phyloP scores from a whole-genome alignment of 2,797 vertebrate species.

The Melanotaenia boesemani region DNA sequence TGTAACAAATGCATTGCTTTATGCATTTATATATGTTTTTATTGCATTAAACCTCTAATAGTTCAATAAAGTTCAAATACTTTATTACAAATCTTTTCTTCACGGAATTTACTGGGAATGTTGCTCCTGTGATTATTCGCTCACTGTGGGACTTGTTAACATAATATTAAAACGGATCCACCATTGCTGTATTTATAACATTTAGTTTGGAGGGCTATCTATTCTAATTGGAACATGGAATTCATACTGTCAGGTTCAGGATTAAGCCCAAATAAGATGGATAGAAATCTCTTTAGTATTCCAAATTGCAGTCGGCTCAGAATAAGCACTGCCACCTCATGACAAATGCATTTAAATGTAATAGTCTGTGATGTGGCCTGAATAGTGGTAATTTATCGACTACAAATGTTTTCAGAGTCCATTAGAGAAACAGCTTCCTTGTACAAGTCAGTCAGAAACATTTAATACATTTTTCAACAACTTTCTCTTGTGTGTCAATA shows the following conservation, averaged over 20 bases:
- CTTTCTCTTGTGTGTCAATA: neutral
- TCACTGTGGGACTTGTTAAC: conserved; percentile 29
- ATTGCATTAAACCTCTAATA: no score
- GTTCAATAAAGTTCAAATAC: no score
- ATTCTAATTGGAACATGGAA: conserved; percentile 55
- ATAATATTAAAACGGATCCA: conserved; percentile 47
- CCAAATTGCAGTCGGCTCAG: conserved; percentile 18
- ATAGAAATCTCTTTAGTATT: conserved; percentile 43
- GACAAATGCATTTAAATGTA: conserved; percentile 25
- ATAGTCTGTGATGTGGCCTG: conserved; percentile 22
- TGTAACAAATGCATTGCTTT: no score
- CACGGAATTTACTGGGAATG: neutral
- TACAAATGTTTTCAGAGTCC: neutral
- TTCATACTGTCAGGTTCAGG: conserved; percentile 38
- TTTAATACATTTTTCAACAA: neutral
- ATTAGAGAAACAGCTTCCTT: conserved; percentile 11
- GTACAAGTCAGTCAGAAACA: conserved; percentile 1
- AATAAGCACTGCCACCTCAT: conserved; percentile 32
- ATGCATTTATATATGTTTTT: no score
- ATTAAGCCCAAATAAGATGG: conserved; percentile 59
- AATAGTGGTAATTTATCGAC: conserved; percentile 14
- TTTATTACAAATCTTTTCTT: neutral
- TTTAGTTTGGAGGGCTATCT: conserved; percentile 54
- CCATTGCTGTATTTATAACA: conserved; percentile 39
- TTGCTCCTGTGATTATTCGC: neutral